These are phyloP conservation scores for Caenorhabditis sp. DNA, from an alignment of 2,888 invertebrate species.

Conservation along the genomic window DNA sequence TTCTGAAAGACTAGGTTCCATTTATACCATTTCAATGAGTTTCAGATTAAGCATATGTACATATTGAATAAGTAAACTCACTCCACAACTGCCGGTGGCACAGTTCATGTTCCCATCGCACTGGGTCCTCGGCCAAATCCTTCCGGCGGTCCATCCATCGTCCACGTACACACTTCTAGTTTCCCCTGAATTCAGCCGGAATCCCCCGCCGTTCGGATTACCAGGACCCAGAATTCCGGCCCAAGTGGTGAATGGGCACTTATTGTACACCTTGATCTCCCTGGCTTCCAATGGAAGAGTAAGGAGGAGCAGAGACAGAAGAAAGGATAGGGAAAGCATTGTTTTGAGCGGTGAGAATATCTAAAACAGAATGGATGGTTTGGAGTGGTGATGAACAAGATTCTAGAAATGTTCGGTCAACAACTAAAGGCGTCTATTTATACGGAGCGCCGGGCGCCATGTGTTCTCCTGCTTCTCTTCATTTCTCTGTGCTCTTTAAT, in stretches of 20 bases:
- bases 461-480: too few species aligned
- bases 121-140: slow-evolving; percentile 68
- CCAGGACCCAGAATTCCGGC: slow-evolving; percentile 64
- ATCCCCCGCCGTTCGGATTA: slow-evolving; percentile 60
- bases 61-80: background rate
- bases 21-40: background rate
- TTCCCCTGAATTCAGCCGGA: slow-evolving; percentile 61
- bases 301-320: background rate
- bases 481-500: too few species aligned
- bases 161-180: slow-evolving; percentile 48
- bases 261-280: slow-evolving; percentile 62
- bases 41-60: background rate
- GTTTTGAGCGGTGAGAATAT: background rate
- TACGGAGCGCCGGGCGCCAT: too few species aligned
- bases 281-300: slow-evolving; percentile 4
- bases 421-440: too few species aligned
- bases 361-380: too few species aligned
- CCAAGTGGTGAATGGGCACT: slow-evolving; percentile 70
- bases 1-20: slow-evolving; percentile 17
- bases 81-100: slow-evolving; percentile 66
- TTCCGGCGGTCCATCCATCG: slow-evolving; percentile 64
- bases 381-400: too few species aligned
- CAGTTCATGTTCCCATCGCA: slow-evolving; percentile 69
- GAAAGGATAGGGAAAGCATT: background rate
- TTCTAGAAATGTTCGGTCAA: too few species aligned